Conservation (phyloP, 2,113 vertebrate species). For the Parotia lawesii region DNA sequence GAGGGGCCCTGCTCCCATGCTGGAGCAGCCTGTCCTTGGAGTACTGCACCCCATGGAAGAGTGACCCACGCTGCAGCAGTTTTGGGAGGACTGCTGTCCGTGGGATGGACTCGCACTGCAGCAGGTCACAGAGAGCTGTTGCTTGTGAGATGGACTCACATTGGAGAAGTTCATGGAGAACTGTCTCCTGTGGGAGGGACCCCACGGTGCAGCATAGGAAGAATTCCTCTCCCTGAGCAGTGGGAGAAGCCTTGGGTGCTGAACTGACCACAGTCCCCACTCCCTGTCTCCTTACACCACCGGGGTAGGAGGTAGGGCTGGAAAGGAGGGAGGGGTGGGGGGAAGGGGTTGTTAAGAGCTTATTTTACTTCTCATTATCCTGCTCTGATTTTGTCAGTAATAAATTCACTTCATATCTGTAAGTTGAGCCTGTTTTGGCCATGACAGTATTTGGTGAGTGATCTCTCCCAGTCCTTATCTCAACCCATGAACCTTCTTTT, state of each 20-base stretch:
- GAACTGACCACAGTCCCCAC: background rate
- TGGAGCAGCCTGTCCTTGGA: background rate
- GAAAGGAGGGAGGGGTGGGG: background rate
- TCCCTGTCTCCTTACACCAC: fast-evolving
- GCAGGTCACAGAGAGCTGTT: background rate
- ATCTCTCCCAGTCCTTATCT: background rate
- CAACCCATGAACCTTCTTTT: background rate
- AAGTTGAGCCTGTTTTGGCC: background rate
- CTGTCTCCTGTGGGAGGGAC: background rate
- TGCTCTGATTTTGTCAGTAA: background rate
- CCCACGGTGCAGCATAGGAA: fast-evolving
- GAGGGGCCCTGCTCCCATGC: background rate
- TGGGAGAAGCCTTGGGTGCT: fast-evolving
- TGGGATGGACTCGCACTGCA: background rate
- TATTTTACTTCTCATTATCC: background rate
- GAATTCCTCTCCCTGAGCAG: background rate
- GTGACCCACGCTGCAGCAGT: background rate
- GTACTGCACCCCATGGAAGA: fast-evolving
- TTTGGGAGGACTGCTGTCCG: fast-evolving
- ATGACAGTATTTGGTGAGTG: background rate
- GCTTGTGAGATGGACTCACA: fast-evolving
- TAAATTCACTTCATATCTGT: background rate
- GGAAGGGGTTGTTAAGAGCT: background rate
- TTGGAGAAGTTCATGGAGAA: fast-evolving
- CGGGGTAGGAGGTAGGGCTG: background rate